Base-by-base conservation (phyloP, 2,888 invertebrate species). In the Rhingia rostrata region DNA sequence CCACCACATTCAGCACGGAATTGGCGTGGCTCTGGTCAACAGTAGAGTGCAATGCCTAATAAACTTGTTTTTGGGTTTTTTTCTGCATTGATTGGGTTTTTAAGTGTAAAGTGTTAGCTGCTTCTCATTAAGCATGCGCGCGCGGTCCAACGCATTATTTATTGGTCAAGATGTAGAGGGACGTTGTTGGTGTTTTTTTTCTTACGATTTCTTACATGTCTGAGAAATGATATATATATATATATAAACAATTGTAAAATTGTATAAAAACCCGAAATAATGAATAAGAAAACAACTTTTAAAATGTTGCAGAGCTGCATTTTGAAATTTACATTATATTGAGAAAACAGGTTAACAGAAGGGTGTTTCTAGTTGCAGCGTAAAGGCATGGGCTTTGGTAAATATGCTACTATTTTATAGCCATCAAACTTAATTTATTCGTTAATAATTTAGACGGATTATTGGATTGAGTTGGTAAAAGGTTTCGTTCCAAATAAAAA, bases 101-200 rank as follows among this genome's bases (percentile, higher is more conserved):
- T 56, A 54, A 67, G 77, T 60, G 47, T 39, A 72, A 77, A 78
- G 70, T 78, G 82, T 67, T 60, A 32, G 78, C 72, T 39, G 72
- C 72, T 60, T 78, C 82, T 82, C 77, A 82, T 82, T 82, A 82
- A 78, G 61, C 47, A 35, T 66, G 56, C 3, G 61, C 66, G 39
- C 77, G 56, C 3, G 61, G 72, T 47, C 77, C 60, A 72, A 54
- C 66, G 66, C 41, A 82, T 77, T 66, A 82, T 67, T 78, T 78
- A 72, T 79, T 73, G 54, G 45, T 33, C 33, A 47, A 54, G 58
- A 64, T 60, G 53, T 66, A 35, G 61, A 41, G 35, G 51, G 14
- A 7, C 45, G 64, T 12, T 64, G 58, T 35, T 37, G 56, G 35
- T 47, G 6, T n/a, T 32, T 7, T 41, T n/a, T 63, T 41, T 63